Evolutionary conservation across 1,140 invertebrate genomes (phyloP).

Genomic region (Anadara kagoshimensis): DNA sequence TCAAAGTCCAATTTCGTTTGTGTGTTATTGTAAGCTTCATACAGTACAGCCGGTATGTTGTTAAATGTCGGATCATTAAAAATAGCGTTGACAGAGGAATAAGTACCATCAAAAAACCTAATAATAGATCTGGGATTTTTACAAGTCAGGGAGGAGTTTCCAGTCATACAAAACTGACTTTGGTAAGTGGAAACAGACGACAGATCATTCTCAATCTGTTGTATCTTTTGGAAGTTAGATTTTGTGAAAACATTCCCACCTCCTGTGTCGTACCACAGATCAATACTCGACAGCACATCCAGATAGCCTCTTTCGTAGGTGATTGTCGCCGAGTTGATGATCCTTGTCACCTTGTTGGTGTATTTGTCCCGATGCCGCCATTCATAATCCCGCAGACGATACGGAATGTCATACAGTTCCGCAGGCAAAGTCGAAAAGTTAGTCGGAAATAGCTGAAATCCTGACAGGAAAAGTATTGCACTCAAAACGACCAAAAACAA

Average conservation of each 20-base stretch:
- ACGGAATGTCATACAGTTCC: constrained; percentile 36
- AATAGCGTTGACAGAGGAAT: constrained; percentile 16
- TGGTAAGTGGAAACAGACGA: constrained; percentile 3
- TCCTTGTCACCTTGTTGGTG: constrained; percentile 4
- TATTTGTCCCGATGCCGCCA: constrained; percentile 20
- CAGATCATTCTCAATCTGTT: constrained; percentile 27
- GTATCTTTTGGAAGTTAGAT: constrained; percentile 21
- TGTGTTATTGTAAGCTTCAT: constrained; percentile 27
- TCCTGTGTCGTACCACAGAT: constrained; percentile 26
- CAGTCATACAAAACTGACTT: constrained; percentile 15
- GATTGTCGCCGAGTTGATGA: constrained; percentile 1
- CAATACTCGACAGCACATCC: constrained; percentile 4
- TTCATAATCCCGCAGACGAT: constrained; percentile 31
- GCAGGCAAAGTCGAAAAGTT: constrained; percentile 33
- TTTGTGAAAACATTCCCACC: constrained; percentile 33
- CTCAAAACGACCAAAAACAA: constrained; percentile 14
- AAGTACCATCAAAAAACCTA: constrained; percentile 48
- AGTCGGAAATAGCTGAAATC: constrained; percentile 33
- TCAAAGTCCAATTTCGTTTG: constrained; percentile 21
- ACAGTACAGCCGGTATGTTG: constrained; percentile 40
- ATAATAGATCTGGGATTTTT: constrained; percentile 23
- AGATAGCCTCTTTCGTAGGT: constrained; percentile 24
- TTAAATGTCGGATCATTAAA: constrained; percentile 44
- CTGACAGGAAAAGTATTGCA: constrained; percentile 16
- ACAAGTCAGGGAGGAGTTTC: constrained; percentile 9